Conservation (phyloP, 2,797 vertebrate genomes). For the Molossus alvarezi region DNA sequence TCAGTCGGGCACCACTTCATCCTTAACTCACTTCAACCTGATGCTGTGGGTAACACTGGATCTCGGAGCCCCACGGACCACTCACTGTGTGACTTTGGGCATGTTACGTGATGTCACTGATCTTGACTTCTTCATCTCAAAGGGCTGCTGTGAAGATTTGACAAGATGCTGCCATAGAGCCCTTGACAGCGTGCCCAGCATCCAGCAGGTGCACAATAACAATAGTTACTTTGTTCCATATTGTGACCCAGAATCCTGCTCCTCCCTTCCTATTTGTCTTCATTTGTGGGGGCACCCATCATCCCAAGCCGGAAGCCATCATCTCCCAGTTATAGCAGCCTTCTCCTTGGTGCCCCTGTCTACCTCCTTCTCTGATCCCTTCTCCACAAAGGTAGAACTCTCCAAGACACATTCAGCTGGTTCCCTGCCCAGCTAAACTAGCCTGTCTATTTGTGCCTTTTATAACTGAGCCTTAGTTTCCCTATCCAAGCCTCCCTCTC, state of each 20-base stretch:
- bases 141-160: conserved; percentile 9
- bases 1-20: not conserved
- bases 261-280: not conserved
- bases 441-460: not conserved
- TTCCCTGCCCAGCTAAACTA: not conserved
- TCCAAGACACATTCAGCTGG: not conserved
- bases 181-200: not conserved
- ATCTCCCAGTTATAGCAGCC: not conserved
- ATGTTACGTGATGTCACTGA: not conserved
- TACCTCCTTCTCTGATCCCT: not conserved
- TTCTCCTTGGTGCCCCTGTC: not conserved
- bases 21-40: not conserved
- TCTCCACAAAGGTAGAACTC: conserved; percentile 26
- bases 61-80: not conserved
- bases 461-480: not conserved
- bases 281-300: not conserved
- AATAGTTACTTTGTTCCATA: not conserved
- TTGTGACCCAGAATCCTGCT: conserved; percentile 27
- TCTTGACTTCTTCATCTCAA: conserved; percentile 23
- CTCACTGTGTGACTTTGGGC: not conserved
- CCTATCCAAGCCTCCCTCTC: not conserved
- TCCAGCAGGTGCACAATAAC: not conserved
- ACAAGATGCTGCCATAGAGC: not conserved
- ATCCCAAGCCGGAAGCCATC: not conserved
- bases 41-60: not conserved